Evolutionary conservation across 2,888 invertebrate species (phyloP).

Genomic region (Hymenopus coronatus): DNA sequence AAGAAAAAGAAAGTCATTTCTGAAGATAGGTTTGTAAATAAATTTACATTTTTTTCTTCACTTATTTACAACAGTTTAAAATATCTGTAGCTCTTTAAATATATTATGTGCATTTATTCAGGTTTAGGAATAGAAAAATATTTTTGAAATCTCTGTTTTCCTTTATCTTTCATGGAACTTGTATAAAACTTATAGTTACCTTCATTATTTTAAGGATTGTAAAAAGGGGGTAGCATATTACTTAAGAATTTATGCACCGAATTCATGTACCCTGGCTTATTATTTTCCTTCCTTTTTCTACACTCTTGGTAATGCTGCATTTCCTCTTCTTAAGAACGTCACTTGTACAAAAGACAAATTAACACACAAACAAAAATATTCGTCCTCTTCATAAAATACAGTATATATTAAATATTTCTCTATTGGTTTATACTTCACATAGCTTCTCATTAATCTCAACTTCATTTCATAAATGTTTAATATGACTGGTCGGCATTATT

Average conservation of each 20-base stretch:
- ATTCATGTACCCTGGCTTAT: background rate
- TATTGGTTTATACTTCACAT: background rate
- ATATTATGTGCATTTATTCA: conserved; percentile 3
- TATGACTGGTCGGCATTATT: background rate
- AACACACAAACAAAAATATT: background rate
- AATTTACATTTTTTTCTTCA: conserved; percentile 12
- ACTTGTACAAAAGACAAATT: background rate
- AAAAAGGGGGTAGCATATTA: background rate
- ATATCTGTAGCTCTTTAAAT: conserved; percentile 8
- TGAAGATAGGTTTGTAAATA: background rate
- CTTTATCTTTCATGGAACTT: background rate
- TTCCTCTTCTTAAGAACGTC: background rate
- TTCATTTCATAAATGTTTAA: background rate
- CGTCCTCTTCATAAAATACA: conserved; percentile 4
- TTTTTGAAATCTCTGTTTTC: conserved; percentile 4
- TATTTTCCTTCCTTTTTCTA: background rate
- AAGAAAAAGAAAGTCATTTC: background rate
- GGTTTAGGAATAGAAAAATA: conserved; percentile 29
- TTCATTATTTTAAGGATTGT: background rate
- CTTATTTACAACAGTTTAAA: conserved; percentile 19
- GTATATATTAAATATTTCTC: background rate
- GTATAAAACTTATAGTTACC: background rate
- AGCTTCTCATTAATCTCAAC: background rate
- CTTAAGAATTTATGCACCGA: background rate
- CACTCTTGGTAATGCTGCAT: background rate